phyloP scores from a whole-genome alignment of 1,140 invertebrate genomes.

The Zaprionus tsacasi region DNA sequence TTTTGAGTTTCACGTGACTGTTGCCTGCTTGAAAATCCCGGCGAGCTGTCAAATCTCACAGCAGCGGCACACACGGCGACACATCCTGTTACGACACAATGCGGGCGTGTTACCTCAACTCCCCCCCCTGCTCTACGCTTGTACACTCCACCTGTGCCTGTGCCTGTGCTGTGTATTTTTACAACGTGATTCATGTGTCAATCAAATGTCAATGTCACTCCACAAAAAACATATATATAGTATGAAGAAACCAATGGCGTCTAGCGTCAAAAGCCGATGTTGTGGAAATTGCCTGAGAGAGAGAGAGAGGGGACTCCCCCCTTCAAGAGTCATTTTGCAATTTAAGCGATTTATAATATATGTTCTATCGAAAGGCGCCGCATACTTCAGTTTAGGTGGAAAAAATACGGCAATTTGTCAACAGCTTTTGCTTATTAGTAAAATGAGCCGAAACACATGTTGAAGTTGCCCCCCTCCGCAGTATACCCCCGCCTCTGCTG shows the following conservation, averaged over 20 bases:
- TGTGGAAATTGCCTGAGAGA: neutral
- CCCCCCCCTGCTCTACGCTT: slow-evolving; percentile 6
- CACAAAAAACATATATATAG: slow-evolving; percentile 33
- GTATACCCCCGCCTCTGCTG: neutral
- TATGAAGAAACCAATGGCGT: slow-evolving; percentile 14
- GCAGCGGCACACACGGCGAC: slow-evolving; percentile 11
- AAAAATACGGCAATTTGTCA: slow-evolving; percentile 64
- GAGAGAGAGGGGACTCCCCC: neutral
- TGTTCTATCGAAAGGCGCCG: slow-evolving; percentile 9
- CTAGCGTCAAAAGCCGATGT: slow-evolving; percentile 41
- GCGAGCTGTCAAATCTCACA: slow-evolving; percentile 42
- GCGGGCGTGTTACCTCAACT: slow-evolving; percentile 7
- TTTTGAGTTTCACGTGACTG: slow-evolving; percentile 34
- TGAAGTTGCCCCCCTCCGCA: neutral
- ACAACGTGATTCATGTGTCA: slow-evolving; percentile 79
- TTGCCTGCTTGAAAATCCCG: slow-evolving; percentile 41
- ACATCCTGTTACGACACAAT: slow-evolving; percentile 60
- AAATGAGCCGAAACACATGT: slow-evolving; percentile 79
- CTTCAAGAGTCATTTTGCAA: slow-evolving; percentile 6
- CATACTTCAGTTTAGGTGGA: neutral
- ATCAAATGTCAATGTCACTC: slow-evolving; percentile 83
- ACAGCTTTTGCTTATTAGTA: slow-evolving; percentile 75
- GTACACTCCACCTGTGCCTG: slow-evolving; percentile 7
- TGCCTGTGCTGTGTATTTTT: no score
- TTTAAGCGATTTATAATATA: slow-evolving; percentile 2